Evolutionary conservation across 2,113 vertebrate genomes (phyloP).

Genomic region (Natator depressus): DNA sequence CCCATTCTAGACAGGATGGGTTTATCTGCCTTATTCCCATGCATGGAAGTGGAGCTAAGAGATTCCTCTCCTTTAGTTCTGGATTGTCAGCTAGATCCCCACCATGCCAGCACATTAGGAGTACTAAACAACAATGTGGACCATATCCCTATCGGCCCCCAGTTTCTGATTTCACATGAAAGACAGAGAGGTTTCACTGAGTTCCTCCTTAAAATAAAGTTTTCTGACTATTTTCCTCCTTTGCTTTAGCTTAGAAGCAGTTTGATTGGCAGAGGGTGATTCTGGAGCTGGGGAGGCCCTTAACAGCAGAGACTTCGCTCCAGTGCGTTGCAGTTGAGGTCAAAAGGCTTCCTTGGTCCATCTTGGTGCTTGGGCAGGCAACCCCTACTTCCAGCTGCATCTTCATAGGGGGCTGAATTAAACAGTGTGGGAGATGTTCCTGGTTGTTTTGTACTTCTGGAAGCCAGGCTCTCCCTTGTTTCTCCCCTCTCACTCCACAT

Average conservation of each 20-base stretch:
- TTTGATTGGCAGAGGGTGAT: neutral
- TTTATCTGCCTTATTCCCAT: neutral
- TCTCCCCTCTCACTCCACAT: constrained; percentile 44
- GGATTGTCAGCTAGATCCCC: neutral
- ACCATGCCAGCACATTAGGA: neutral
- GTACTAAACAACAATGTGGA: neutral
- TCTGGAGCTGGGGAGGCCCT: neutral
- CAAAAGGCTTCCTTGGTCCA: constrained; percentile 54
- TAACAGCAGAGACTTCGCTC: constrained; percentile 8
- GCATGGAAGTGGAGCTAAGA: neutral
- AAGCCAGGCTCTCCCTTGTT: constrained; percentile 19
- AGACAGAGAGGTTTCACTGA: neutral
- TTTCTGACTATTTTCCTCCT: neutral
- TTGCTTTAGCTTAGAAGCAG: neutral
- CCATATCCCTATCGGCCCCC: neutral
- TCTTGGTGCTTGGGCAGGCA: constrained; percentile 59
- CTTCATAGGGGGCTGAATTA: constrained; percentile 59
- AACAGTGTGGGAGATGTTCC: constrained; percentile 44
- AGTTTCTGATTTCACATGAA: neutral
- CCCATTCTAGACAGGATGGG: neutral
- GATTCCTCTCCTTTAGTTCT: neutral
- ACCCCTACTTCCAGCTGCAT: constrained; percentile 56
- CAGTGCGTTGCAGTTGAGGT: constrained; percentile 38
- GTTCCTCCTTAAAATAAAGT: neutral
- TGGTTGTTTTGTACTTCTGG: constrained; percentile 42